Percentiles rank a stretch among this genome's conserved stretches.
These are phyloP conservation scores for Teleiodes luculella DNA, from an alignment of 2,888 invertebrate genomes.

Conservation along the genomic window DNA sequence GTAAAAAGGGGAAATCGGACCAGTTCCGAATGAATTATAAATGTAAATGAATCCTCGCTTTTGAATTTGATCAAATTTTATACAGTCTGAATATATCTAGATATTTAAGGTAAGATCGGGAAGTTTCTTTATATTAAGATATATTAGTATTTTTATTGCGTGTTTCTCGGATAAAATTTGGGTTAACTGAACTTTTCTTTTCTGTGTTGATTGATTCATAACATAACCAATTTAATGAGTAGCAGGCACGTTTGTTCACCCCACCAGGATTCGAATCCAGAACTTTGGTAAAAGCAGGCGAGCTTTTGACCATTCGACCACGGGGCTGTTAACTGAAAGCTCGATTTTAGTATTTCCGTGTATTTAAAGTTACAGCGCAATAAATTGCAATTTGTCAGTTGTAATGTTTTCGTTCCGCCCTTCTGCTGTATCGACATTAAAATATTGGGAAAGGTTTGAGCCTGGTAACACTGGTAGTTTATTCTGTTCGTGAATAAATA, in stretches of 20 bases:
- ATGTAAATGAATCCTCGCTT: slow-evolving; percentile 1
- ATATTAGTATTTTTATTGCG: no score
- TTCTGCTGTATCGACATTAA: not conserved
- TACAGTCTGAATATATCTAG: no score
- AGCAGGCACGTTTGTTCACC: no score
- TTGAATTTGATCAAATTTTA: not conserved
- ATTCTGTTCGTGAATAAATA: not conserved
- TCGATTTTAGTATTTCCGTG: not conserved
- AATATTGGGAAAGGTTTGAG: slow-evolving; percentile 5
- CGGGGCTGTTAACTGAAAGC: not conserved
- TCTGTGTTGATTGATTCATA: no score
- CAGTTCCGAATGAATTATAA: slow-evolving; percentile 7
- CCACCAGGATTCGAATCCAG: no score
- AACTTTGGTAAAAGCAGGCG: no score
- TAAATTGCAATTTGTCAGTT: slow-evolving; percentile 4
- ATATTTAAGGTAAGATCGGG: not conserved
- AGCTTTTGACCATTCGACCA: no score
- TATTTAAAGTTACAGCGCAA: not conserved
- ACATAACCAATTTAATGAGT: no score
- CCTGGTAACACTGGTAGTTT: not conserved
- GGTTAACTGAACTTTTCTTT: no score
- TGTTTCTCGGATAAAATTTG: no score
- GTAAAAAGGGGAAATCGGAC: slow-evolving; percentile 13
- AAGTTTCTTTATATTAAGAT: not conserved
- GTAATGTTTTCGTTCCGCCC: slow-evolving; percentile 1